phyloP scores from a whole-genome alignment of 1,140 invertebrate genomes.

The Drosophila sechellia region DNA sequence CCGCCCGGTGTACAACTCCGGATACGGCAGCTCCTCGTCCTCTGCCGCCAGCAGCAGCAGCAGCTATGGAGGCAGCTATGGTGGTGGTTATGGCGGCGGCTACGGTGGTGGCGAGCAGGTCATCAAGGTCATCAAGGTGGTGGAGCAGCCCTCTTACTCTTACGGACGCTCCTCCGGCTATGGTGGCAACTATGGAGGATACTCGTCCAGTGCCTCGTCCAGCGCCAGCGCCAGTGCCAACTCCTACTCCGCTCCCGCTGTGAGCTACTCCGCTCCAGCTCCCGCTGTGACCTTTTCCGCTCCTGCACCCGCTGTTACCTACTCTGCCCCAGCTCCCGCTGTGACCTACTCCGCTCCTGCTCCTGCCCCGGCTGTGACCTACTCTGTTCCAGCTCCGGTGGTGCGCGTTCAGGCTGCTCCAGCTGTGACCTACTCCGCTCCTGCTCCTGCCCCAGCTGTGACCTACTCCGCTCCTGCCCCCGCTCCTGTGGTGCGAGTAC shows the following conservation, averaged over 20 bases:
- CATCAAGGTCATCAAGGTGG: conserved; percentile 68
- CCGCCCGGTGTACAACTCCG: conserved; percentile 60
- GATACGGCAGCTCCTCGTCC: conserved; percentile 34
- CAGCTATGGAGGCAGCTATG: conserved; percentile 40
- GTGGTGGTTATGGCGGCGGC: conserved; percentile 39
- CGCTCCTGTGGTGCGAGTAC: conserved; percentile 4
- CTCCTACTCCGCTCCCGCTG: conserved; percentile 36
- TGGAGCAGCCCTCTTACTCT: conserved; percentile 58
- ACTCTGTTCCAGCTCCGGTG: conserved; percentile 30
- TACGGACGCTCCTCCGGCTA: conserved; percentile 40
- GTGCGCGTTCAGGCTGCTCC: conserved; percentile 27
- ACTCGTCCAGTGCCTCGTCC: conserved; percentile 20
- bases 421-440: conserved; percentile 37
- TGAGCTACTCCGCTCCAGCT: conserved; percentile 29
- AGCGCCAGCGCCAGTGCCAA: conserved; percentile 21
- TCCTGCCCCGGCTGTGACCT: conserved; percentile 23
- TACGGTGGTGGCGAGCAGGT: conserved; percentile 57
- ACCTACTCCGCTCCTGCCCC: conserved; percentile 45
- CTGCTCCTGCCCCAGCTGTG: conserved; percentile 30
- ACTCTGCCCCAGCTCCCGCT: conserved; percentile 21
- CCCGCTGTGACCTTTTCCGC: conserved; percentile 40
- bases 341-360: conserved; percentile 19
- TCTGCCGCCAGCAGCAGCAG: conserved; percentile 16
- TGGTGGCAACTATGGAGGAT: conserved; percentile 25
- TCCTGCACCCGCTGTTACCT: conserved; percentile 26